Percentiles rank a stretch among this genome's conserved stretches.
Conservation (phyloP, 2,797 vertebrate species). For the Periophthalmus magnuspinnatus region DNA sequence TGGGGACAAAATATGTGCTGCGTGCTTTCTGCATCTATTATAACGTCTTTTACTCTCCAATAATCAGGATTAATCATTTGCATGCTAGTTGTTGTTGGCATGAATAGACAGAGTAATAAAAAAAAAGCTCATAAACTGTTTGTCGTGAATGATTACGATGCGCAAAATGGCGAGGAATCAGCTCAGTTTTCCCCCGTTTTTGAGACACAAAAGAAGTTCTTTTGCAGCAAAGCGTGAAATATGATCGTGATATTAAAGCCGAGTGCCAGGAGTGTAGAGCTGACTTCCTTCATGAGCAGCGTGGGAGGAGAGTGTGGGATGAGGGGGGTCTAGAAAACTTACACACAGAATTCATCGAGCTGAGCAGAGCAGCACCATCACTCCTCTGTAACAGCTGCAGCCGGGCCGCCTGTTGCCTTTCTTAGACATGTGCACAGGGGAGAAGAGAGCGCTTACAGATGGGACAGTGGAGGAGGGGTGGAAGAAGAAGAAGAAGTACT, state of each 20-base stretch:
- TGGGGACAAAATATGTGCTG: no score
- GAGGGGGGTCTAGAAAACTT: constrained; percentile 74
- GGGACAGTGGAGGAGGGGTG: constrained; percentile 61
- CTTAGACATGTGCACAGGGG: constrained; percentile 66
- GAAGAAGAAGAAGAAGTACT: constrained; percentile 33
- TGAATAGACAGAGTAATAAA: no score
- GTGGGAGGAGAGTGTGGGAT: constrained; percentile 34
- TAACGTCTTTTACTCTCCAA: no score
- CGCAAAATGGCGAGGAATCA: no score
- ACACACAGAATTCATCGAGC: constrained; percentile 82
- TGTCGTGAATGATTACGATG: no score
- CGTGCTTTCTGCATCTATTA: no score
- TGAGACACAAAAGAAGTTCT: no score
- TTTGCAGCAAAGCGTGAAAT: neutral
- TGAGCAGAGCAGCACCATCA: constrained; percentile 76
- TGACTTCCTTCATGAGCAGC: constrained; percentile 62
- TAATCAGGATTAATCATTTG: no score
- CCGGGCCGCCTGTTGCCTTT: constrained; percentile 63
- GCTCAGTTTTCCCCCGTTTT: no score
- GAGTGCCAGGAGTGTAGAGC: constrained; percentile 59
- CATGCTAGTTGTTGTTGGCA: no score
- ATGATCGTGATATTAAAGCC: constrained; percentile 50
- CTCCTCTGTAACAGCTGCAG: constrained; percentile 68
- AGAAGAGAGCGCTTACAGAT: constrained; percentile 56
- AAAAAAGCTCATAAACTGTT: no score